A percentile compares a stretch with the other conserved stretches of the same genome.
These are phyloP conservation scores for Eretmocerus hayati DNA, from an alignment of 2,888 invertebrate genomes.

Conservation along the genomic window DNA sequence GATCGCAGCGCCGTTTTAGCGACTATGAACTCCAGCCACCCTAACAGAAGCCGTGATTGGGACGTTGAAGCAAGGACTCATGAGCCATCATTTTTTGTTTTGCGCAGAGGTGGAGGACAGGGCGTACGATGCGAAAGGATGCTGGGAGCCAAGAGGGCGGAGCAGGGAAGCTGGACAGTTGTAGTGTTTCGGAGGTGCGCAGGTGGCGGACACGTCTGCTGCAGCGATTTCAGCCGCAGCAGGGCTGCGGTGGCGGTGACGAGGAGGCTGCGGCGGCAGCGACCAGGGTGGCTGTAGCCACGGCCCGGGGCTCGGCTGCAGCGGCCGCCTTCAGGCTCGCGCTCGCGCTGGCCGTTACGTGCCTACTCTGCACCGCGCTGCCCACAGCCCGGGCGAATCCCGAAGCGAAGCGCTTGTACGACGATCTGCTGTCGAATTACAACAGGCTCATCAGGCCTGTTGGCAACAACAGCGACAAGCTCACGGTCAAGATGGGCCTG, in stretches of 20 bases:
- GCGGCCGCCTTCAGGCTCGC: slow-evolving; percentile 32
- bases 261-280: slow-evolving; percentile 37
- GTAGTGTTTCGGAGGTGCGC: too few relatives aligned
- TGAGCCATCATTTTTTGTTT: too few relatives aligned
- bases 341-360: slow-evolving; percentile 61
- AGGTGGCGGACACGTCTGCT: too few relatives aligned
- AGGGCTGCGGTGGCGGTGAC: slow-evolving; percentile 17
- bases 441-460: slow-evolving; percentile 92
- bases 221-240: slow-evolving; percentile 30
- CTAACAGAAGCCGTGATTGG: too few relatives aligned
- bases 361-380: slow-evolving; percentile 50
- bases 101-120: slow-evolving; percentile 71
- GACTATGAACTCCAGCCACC: too few relatives aligned
- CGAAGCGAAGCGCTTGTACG: slow-evolving; percentile 89
- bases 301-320: slow-evolving; percentile 44
- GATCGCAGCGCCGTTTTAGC: too few relatives aligned
- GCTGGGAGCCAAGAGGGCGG: slow-evolving; percentile 41
- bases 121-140: slow-evolving; percentile 73
- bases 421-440: slow-evolving; percentile 91
- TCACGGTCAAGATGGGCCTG: slow-evolving; percentile 92
- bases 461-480: slow-evolving; percentile 87
- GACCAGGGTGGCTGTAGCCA: slow-evolving; percentile 28
- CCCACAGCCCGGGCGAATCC: slow-evolving; percentile 71
- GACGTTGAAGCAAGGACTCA: too few relatives aligned
- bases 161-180: too few relatives aligned